phyloP scores from a whole-genome alignment of 2,113 vertebrate species.

The Tychaedon coryphoeus region DNA sequence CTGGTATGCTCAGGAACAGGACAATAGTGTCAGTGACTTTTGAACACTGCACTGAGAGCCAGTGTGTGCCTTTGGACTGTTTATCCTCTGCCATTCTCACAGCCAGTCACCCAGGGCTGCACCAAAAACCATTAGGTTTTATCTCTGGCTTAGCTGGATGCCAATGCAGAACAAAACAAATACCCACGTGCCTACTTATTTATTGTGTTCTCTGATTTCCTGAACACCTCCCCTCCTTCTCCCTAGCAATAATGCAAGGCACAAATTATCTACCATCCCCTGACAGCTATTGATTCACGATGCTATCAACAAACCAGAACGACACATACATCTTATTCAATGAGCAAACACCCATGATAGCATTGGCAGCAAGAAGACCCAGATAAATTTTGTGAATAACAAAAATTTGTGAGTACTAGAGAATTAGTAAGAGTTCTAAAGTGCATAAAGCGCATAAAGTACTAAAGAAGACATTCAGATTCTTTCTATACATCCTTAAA shows the following conservation, averaged over 20 bases:
- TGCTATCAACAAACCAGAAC: not conserved
- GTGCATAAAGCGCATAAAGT: not conserved
- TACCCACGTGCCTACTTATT: not conserved
- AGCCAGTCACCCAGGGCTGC: not conserved
- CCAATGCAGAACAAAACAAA: not conserved
- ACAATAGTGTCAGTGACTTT: fast-evolving
- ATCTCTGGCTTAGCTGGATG: not conserved
- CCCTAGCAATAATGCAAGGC: not conserved
- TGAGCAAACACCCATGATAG: not conserved
- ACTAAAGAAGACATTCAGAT: not conserved
- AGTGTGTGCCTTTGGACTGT: fast-evolving
- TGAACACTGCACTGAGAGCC: not conserved
- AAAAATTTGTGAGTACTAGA: not conserved
- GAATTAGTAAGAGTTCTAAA: not conserved
- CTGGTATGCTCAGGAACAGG: not conserved
- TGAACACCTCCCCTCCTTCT: not conserved
- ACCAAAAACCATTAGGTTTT: not conserved
- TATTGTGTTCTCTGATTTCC: not conserved
- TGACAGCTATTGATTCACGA: conserved; percentile 21
- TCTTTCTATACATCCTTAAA: not conserved
- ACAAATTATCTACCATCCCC: not conserved
- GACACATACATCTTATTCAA: not conserved
- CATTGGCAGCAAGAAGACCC: not conserved
- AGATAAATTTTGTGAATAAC: conserved; percentile 11
- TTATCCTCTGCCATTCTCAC: not conserved